These are phyloP conservation scores for Chrysomallon squamiferum DNA, from an alignment of 1,140 invertebrate species.

Conservation along the genomic window DNA sequence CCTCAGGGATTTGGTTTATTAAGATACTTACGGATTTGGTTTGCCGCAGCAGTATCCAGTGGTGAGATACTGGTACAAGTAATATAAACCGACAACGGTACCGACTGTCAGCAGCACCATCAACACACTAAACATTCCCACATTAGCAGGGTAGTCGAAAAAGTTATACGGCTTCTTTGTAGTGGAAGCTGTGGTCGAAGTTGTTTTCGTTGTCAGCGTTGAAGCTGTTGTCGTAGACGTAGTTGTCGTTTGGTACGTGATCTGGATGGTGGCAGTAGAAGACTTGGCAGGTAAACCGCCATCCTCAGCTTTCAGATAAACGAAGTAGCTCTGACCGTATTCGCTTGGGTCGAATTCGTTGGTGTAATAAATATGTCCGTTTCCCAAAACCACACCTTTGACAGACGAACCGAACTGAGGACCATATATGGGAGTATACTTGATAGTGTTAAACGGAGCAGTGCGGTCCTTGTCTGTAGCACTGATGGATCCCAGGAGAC, in stretches of 20 bases:
- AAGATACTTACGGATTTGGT: no score
- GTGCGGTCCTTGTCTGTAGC: constrained; percentile 21
- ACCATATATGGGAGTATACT: neutral
- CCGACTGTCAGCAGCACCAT: constrained; percentile 11
- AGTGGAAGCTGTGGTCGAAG: neutral
- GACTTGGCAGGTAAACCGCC: constrained; percentile 12
- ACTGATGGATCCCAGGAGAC: constrained; percentile 5
- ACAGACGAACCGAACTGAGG: neutral
- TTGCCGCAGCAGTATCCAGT: no score
- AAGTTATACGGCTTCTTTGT: constrained; percentile 1
- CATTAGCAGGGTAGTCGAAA: constrained; percentile 7
- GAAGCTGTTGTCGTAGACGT: constrained; percentile 25
- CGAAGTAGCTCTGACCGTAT: constrained; percentile 18
- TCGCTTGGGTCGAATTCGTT: constrained; percentile 6
- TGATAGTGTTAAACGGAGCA: constrained; percentile 21
- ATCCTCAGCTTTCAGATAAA: constrained; percentile 21
- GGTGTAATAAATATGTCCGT: constrained; percentile 11
- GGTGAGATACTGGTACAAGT: no score
- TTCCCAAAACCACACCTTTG: constrained; percentile 1
- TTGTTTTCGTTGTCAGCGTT: constrained; percentile 19
- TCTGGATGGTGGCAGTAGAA: constrained; percentile 13
- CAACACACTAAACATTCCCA: constrained; percentile 15
- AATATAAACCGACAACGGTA: no score
- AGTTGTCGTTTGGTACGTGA: constrained; percentile 22
- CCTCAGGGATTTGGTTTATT: no score